Evolutionary conservation across 2,113 vertebrate species (phyloP).

Genomic region (Bos indicus): DNA sequence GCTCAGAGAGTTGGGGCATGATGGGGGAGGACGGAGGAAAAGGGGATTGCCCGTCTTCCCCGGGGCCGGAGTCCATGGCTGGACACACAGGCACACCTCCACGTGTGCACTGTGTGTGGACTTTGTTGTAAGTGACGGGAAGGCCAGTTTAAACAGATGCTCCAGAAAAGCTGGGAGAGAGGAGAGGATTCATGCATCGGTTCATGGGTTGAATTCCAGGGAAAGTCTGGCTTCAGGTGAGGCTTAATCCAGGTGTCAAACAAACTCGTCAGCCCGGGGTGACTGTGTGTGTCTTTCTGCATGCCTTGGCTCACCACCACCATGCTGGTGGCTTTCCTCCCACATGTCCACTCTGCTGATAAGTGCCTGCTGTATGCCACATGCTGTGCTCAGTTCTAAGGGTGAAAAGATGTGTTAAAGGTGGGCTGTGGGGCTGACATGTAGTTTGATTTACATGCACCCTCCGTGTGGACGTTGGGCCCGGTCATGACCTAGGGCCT

Average conservation of each 20-base stretch:
- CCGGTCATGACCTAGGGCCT: neutral
- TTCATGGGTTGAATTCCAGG: neutral
- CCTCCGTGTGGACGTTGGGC: neutral
- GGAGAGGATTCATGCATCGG: neutral
- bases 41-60: neutral
- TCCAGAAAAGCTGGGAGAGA: too few species aligned
- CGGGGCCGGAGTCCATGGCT: neutral
- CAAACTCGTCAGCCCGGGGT: neutral
- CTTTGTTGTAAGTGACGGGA: neutral
- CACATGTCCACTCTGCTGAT: rapidly evolving
- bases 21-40: neutral
- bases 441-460: neutral
- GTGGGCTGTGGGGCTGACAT: neutral
- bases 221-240: neutral
- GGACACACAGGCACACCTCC: neutral
- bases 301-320: neutral
- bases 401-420: too few species aligned
- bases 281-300: too few species aligned
- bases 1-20: neutral
- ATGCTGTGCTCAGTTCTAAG: rapidly evolving
- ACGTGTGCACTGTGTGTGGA: neutral
- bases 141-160: neutral
- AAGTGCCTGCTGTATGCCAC: neutral
- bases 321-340: neutral
- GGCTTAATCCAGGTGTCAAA: neutral